phyloP scores from a whole-genome alignment of 2,888 invertebrate genomes.

The Aleiodes alternator region DNA sequence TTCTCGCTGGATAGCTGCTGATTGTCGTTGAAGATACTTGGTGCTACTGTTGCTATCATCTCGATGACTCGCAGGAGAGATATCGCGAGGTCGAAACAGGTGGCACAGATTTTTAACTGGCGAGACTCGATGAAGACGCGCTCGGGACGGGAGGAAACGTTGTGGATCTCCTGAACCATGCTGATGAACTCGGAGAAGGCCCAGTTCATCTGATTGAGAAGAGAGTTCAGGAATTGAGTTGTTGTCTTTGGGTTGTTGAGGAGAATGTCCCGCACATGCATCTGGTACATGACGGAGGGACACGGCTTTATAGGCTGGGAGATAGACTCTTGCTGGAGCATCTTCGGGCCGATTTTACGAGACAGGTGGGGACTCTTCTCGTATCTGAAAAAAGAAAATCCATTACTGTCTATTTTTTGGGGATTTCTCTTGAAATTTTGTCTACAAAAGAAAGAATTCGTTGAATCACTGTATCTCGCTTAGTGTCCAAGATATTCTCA shows the following conservation, averaged over 20 bases:
- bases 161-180: constrained; percentile 88
- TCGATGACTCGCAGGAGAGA: constrained; percentile 87
- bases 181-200: constrained; percentile 92
- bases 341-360: constrained; percentile 74
- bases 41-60: constrained; percentile 84
- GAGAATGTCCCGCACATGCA: constrained; percentile 81
- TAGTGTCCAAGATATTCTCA: too few species aligned
- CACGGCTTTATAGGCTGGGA: constrained; percentile 78
- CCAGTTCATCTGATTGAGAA: constrained; percentile 91
- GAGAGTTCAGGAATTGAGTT: constrained; percentile 84
- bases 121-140: constrained; percentile 83
- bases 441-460: too few species aligned
- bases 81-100: constrained; percentile 89
- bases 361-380: constrained; percentile 77
- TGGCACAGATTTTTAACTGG: constrained; percentile 88
- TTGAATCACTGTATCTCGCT: too few species aligned
- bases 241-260: constrained; percentile 80
- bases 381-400: constrained; percentile 63
- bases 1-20: constrained; percentile 83
- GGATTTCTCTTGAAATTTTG: too few species aligned
- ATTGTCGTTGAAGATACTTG: constrained; percentile 81
- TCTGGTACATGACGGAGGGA: constrained; percentile 82
- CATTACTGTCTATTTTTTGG: too few species aligned
- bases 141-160: constrained; percentile 79
- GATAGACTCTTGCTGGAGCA: constrained; percentile 75